Evolutionary conservation across 2,888 invertebrate species (phyloP).

Genomic region (Ypsolopha sequella): DNA sequence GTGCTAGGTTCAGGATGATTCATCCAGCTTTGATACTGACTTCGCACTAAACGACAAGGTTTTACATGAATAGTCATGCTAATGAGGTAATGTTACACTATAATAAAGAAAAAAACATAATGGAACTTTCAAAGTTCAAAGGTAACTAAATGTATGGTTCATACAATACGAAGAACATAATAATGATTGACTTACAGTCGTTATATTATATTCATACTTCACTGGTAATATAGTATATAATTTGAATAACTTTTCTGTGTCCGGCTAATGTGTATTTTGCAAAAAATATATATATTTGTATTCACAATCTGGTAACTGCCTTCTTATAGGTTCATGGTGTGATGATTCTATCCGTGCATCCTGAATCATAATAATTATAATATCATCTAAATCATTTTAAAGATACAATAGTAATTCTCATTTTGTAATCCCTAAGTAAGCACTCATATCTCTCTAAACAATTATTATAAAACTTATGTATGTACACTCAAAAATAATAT

Average conservation of each 20-base stretch:
- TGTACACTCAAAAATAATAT: constrained; percentile 59
- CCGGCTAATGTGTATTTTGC: constrained; percentile 30
- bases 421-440: constrained; percentile 21
- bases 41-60: constrained; percentile 15
- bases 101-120: constrained; percentile 29
- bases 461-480: constrained; percentile 48
- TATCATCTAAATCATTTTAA: constrained; percentile 31
- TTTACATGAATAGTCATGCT: constrained; percentile 52
- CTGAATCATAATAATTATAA: constrained; percentile 10
- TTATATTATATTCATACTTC: constrained; percentile 35
- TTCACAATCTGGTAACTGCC: constrained; percentile 62
- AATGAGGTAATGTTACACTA: constrained; percentile 56
- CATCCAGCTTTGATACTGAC: background rate
- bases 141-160: constrained; percentile 61
- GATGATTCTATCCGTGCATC: constrained; percentile 9
- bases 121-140: constrained; percentile 64
- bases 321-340: constrained; percentile 39
- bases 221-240: constrained; percentile 50
- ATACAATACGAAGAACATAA: constrained; percentile 46
- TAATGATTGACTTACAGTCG: constrained; percentile 60
- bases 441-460: constrained; percentile 49
- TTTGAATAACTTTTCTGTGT: background rate
- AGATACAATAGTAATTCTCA: constrained; percentile 24
- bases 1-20: background rate
- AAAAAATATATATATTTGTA: constrained; percentile 43